Percentiles rank a stretch among this genome's conserved stretches.
Conservation (phyloP, 2,888 invertebrate species). For the Campoplex nolae region DNA sequence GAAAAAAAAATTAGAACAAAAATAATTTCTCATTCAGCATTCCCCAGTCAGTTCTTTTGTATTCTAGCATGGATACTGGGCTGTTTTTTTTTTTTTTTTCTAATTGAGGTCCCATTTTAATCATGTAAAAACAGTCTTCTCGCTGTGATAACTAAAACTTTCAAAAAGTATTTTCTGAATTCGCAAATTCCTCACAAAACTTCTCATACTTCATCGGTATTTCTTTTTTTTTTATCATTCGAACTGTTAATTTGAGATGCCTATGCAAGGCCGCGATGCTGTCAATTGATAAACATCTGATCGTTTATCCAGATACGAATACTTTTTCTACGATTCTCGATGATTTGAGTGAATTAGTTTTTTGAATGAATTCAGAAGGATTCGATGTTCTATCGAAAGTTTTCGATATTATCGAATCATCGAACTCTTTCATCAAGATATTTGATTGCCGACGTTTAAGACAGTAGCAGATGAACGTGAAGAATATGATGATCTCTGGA, state of each 20-base stretch:
- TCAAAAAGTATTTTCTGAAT: too few relatives aligned
- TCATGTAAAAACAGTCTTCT: not conserved
- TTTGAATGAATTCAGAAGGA: too few relatives aligned
- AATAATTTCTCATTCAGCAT: constrained; percentile 2
- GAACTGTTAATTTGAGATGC: not conserved
- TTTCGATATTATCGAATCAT: constrained; percentile 67
- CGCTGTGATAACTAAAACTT: not conserved
- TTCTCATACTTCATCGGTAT: not conserved
- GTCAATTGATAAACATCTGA: not conserved
- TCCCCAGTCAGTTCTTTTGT: not conserved
- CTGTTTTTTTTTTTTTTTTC: not conserved
- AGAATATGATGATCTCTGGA: not conserved
- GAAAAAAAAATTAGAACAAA: constrained; percentile 44
- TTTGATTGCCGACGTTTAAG: constrained; percentile 16
- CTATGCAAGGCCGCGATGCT: not conserved
- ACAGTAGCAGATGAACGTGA: constrained; percentile 18
- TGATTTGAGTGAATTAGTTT: too few relatives aligned
- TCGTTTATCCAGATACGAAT: too few relatives aligned
- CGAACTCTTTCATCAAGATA: constrained; percentile 59
- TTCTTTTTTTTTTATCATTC: not conserved
- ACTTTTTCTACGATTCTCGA: too few relatives aligned
- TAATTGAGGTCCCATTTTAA: not conserved
- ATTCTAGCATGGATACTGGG: not conserved
- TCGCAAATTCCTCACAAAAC: not conserved
- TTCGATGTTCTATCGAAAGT: not conserved